Percentiles rank a stretch among this genome's conserved stretches.
Evolutionary conservation across 1,140 invertebrate genomes (phyloP).

Genomic region (Leptopilina clavipes): DNA sequence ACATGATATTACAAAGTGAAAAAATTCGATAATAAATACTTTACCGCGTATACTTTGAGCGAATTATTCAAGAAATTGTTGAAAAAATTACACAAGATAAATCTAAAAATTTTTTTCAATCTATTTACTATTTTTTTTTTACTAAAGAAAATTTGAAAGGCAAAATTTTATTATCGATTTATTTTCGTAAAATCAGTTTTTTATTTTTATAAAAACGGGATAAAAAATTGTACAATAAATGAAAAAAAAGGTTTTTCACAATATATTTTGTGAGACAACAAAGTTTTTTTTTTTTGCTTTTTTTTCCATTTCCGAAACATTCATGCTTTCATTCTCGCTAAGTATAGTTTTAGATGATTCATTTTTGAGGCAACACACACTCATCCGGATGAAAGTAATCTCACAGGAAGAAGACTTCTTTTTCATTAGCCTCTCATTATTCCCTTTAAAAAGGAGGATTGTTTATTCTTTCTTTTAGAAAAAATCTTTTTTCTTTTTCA

Average conservation of each 20-base stretch:
- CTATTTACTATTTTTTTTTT: background rate
- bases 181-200: background rate
- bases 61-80: too few relatives aligned
- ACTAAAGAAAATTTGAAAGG: background rate
- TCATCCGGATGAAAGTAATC: too few relatives aligned
- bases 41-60: background rate
- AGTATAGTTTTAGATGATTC: background rate
- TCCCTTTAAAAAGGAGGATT: too few relatives aligned
- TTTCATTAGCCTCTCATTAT: too few relatives aligned
- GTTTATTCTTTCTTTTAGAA: too few relatives aligned
- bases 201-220: background rate
- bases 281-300: background rate
- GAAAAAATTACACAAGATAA: too few relatives aligned
- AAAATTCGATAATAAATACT: constrained; percentile 13
- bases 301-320: too few relatives aligned
- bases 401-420: too few relatives aligned
- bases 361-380: background rate
- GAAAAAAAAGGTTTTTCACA: background rate
- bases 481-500: too few relatives aligned
- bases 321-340: background rate
- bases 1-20: constrained; percentile 17
- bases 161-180: constrained; percentile 8
- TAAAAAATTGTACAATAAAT: constrained; percentile 19
- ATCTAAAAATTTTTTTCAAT: too few relatives aligned
- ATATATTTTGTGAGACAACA: background rate